Evolutionary conservation across 2,797 vertebrate species (phyloP).

Genomic region (Myiotriccus ornatus): DNA sequence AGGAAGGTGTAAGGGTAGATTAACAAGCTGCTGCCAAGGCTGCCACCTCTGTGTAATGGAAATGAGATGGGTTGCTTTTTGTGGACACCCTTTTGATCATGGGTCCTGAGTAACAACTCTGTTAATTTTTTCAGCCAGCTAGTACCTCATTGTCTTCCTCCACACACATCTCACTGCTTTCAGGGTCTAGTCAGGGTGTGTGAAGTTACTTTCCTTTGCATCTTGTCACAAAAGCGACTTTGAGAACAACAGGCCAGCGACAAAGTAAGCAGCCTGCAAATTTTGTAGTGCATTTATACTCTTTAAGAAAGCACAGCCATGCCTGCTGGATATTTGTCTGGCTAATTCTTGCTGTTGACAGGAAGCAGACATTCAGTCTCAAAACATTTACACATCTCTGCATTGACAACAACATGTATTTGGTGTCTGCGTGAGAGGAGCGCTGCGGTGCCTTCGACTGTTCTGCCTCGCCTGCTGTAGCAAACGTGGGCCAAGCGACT

Average conservation of each 20-base stretch:
- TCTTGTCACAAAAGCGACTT: not conserved
- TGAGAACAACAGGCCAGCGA: not conserved
- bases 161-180: not conserved
- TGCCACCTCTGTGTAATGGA: not conserved
- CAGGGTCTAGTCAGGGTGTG: not conserved
- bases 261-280: not conserved
- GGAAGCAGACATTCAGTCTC: constrained; percentile 41
- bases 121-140: not conserved
- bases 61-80: not conserved
- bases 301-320: not conserved
- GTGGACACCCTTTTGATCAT: not conserved
- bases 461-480: not conserved
- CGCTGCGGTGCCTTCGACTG: not conserved
- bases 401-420: constrained; percentile 23
- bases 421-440: not conserved
- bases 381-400: constrained; percentile 31
- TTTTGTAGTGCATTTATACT: not conserved
- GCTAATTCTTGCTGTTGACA: constrained; percentile 51
- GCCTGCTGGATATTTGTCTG: not conserved
- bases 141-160: not conserved
- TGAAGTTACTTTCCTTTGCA: not conserved
- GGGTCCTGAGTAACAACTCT: not conserved
- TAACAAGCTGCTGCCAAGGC: not conserved
- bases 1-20: not conserved
- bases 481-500: accelerated